Evolutionary conservation across 2,797 vertebrate species (phyloP).

Genomic region (Siniperca undulata): DNA sequence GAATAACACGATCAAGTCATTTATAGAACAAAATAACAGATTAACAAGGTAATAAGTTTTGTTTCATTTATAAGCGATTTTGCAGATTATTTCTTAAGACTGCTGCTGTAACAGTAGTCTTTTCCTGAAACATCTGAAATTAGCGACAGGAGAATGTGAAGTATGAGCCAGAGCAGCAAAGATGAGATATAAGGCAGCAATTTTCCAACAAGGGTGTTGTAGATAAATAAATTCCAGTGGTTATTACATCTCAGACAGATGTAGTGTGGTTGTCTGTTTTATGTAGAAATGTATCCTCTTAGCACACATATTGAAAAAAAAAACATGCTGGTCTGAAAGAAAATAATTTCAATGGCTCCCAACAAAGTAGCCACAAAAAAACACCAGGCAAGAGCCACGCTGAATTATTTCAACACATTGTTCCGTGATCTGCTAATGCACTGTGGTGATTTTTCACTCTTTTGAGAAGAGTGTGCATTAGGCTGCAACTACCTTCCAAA

Average conservation of each 20-base stretch:
- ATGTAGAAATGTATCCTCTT: slow-evolving; percentile 23
- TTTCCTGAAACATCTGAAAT: slow-evolving; percentile 16
- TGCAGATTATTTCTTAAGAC: neutral
- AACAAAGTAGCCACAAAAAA: neutral
- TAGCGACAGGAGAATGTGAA: neutral
- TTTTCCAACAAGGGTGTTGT: slow-evolving; percentile 28
- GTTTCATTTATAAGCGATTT: neutral
- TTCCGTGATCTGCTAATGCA: slow-evolving; percentile 21
- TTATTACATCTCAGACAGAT: slow-evolving; percentile 39
- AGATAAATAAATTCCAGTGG: slow-evolving; percentile 40
- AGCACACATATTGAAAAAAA: neutral
- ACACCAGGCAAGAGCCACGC: neutral
- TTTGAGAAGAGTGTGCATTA: neutral
- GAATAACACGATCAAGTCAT: neutral
- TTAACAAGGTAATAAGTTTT: neutral
- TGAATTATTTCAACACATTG: neutral
- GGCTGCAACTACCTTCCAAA: neutral
- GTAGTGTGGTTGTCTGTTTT: slow-evolving; percentile 22
- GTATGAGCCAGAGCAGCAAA: slow-evolving; percentile 26
- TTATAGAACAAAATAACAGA: neutral
- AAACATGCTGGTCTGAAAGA: neutral
- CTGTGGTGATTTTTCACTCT: slow-evolving; percentile 2
- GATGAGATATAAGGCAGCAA: slow-evolving; percentile 32
- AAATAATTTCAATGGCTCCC: slow-evolving; percentile 15
- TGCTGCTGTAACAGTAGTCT: neutral